phyloP scores from a whole-genome alignment of 2,888 invertebrate genomes.

The Habroteleia sp. region DNA sequence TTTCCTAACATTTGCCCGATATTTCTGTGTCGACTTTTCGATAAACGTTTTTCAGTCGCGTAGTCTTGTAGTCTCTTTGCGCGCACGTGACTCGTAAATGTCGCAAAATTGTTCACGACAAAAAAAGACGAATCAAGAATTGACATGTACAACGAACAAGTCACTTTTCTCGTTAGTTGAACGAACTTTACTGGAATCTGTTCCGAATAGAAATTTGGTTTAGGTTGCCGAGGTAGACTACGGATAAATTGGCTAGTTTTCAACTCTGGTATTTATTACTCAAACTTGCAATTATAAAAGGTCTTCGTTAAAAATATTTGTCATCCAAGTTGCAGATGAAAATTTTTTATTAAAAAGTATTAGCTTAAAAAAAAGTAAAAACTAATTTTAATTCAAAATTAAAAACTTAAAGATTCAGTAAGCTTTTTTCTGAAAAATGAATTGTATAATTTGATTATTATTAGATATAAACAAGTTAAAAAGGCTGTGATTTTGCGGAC shows the following conservation, averaged over 20 bases:
- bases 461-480: too few relatives aligned
- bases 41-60: conserved; percentile 24
- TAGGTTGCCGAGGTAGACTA: conserved; percentile 16
- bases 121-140: conserved; percentile 33
- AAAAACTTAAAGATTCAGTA: too few relatives aligned
- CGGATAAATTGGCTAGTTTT: conserved; percentile 35
- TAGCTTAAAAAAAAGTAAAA: too few relatives aligned
- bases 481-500: too few relatives aligned
- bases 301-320: neutral
- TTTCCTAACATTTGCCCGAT: too few relatives aligned
- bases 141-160: conserved; percentile 51
- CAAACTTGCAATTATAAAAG: conserved; percentile 17
- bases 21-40: too few relatives aligned
- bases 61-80: conserved; percentile 6
- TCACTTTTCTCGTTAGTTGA: conserved; percentile 50
- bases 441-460: too few relatives aligned
- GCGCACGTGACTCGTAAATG: conserved; percentile 39
- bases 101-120: conserved; percentile 23
- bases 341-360: too few relatives aligned
- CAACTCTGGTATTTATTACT: conserved; percentile 12
- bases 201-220: conserved; percentile 51
- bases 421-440: too few relatives aligned
- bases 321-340: too few relatives aligned
- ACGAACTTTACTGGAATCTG: conserved; percentile 52
- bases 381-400: too few relatives aligned